Evolutionary conservation across 2,888 invertebrate genomes (phyloP).

Genomic region (Andrena hattorfiana): DNA sequence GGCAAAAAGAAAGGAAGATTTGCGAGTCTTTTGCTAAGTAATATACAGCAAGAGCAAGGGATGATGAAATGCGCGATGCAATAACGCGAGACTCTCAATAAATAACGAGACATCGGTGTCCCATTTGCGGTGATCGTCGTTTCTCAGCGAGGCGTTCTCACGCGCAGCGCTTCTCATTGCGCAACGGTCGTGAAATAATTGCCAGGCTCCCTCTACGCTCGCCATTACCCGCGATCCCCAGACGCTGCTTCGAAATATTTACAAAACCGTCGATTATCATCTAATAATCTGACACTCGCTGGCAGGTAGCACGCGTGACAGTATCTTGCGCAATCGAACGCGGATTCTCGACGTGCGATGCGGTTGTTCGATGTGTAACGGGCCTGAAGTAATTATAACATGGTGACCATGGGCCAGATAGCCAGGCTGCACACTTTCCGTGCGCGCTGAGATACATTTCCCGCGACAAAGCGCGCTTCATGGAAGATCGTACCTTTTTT

Average conservation of each 20-base stretch:
- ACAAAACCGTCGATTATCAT: not conserved
- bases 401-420: slow-evolving; percentile 60
- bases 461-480: slow-evolving; percentile 4
- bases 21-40: not conserved
- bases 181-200: slow-evolving; percentile 33
- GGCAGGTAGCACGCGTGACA: not conserved
- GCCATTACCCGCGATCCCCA: not conserved
- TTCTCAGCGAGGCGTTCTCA: slow-evolving; percentile 15
- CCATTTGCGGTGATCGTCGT: slow-evolving; percentile 11
- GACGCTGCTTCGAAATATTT: not conserved
- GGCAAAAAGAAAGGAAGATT: not conserved
- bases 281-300: not conserved
- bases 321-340: slow-evolving; percentile 17
- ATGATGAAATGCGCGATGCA: not conserved
- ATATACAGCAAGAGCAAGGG: not conserved
- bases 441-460: not conserved
- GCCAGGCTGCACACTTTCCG: slow-evolving; percentile 23
- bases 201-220: not conserved
- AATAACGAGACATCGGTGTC: slow-evolving; percentile 27
- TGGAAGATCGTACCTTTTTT: not conserved
- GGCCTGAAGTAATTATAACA: slow-evolving; percentile 48
- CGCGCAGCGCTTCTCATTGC: slow-evolving; percentile 22
- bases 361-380: slow-evolving; percentile 7
- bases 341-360: slow-evolving; percentile 2
- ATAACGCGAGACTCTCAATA: slow-evolving; percentile 18